A percentile compares a stretch with the other conserved stretches of the same genome.
These are phyloP conservation scores for Pseudochirops corinnae DNA, from an alignment of 2,797 vertebrate genomes.

Conservation along the genomic window DNA sequence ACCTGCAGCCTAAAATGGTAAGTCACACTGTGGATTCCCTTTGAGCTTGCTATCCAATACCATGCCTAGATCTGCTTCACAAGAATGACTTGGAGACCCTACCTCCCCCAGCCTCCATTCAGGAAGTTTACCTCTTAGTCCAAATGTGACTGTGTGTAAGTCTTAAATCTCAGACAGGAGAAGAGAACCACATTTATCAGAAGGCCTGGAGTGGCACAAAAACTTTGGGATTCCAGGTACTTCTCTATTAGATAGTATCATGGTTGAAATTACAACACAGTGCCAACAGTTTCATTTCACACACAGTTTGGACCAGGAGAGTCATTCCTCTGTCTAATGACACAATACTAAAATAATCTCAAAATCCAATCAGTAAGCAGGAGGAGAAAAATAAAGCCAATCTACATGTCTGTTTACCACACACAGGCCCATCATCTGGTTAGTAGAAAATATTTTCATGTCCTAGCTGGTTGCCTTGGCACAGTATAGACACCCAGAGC, in stretches of 20 bases:
- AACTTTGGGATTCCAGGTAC: not conserved
- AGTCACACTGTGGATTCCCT: not conserved
- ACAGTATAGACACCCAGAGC: not conserved
- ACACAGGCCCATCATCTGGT: not conserved
- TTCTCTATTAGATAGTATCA: not conserved
- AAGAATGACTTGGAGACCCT: not conserved
- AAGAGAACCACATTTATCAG: not conserved
- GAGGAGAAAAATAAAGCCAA: not conserved
- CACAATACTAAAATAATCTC: not conserved
- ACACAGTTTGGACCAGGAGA: not conserved
- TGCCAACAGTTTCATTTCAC: not conserved
- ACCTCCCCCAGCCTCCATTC: not conserved
- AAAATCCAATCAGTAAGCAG: not conserved
- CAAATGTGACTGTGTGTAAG: not conserved
- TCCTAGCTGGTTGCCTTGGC: not conserved
- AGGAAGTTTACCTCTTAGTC: not conserved
- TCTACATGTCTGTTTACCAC: not conserved
- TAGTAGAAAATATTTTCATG: not conserved
- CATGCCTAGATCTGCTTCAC: not conserved
- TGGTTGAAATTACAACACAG: not conserved
- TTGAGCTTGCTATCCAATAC: not conserved
- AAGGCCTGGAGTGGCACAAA: not conserved
- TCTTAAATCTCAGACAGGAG: not conserved
- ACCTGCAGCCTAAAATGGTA: not conserved
- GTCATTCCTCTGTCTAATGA: not conserved